A percentile compares a stretch with the other conserved stretches of the same genome.
Evolutionary conservation across 92 coral and sea anemone genomes (phyloP).

Genomic region (Actinostola sp.): DNA sequence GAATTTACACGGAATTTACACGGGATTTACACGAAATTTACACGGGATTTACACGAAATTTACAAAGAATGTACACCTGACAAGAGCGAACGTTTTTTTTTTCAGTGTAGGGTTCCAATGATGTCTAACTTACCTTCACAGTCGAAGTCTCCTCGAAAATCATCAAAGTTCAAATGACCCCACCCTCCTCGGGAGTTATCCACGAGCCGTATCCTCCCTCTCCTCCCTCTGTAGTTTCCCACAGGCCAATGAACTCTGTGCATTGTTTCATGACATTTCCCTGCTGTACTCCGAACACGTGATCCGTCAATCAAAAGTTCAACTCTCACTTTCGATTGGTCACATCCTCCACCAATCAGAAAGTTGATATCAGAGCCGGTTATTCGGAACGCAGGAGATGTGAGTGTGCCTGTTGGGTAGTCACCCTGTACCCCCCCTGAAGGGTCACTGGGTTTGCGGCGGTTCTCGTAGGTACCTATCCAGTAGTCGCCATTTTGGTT

Average conservation of each 20-base stretch:
- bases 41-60: no score
- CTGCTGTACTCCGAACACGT: constrained; percentile 29
- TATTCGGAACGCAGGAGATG: constrained; percentile 59
- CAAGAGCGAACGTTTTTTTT: no score
- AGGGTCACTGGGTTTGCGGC: constrained; percentile 35
- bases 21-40: no score
- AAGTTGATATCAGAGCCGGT: constrained; percentile 57
- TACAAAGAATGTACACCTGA: no score
- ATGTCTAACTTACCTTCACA: constrained; percentile 64
- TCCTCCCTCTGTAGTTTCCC: constrained; percentile 16
- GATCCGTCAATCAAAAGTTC: constrained; percentile 60
- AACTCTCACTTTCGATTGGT: constrained; percentile 52
- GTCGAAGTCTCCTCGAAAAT: constrained; percentile 57
- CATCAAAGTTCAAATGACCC: constrained; percentile 75
- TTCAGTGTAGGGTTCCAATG: no score
- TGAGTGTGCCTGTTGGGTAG: constrained; percentile 46
- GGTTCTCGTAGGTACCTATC: constrained; percentile 72
- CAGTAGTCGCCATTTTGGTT: constrained; percentile 67
- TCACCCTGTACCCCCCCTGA: constrained; percentile 47
- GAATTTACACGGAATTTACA: no score
- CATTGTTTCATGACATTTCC: constrained; percentile 65
- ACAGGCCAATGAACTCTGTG: constrained; percentile 56
- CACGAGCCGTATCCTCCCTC: constrained; percentile 57
- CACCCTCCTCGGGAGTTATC: constrained; percentile 54
- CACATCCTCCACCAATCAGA: constrained; percentile 73